Evolutionary conservation across 2,888 invertebrate species (phyloP).

Genomic region (Hesperia comma): DNA sequence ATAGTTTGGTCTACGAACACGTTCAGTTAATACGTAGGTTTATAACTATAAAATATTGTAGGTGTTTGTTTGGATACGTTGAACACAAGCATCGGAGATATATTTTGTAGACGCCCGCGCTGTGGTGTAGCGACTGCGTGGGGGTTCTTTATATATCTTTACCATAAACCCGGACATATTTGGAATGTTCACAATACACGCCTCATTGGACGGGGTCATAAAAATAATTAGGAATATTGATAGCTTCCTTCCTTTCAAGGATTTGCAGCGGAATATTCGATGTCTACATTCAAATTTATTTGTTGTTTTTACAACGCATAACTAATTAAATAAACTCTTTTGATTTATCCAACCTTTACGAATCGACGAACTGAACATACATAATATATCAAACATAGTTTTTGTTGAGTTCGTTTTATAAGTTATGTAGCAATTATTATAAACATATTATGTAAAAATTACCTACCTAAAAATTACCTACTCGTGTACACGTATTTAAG

Average conservation of each 20-base stretch:
- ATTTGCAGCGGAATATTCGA: constrained; percentile 19
- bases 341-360: not conserved
- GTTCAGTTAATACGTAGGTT: no score
- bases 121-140: constrained; percentile 10
- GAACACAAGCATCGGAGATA: not conserved
- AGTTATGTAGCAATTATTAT: no score
- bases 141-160: constrained; percentile 20
- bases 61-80: not conserved
- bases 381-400: not conserved
- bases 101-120: constrained; percentile 1
- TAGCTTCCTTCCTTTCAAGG: constrained; percentile 35
- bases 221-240: constrained; percentile 36
- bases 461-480: no score
- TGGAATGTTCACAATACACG: constrained; percentile 32
- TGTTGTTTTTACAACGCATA: not conserved
- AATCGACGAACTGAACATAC: not conserved
- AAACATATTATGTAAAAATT: no score
- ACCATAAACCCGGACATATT: constrained; percentile 24
- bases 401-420: no score
- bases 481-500: no score
- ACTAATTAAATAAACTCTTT: not conserved
- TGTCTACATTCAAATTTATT: constrained; percentile 5
- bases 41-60: not conserved
- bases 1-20: no score
- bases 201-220: constrained; percentile 19